Base-by-base conservation (phyloP, 2,113 vertebrate genomes). In the Paradoxurus hermaphroditus region DNA sequence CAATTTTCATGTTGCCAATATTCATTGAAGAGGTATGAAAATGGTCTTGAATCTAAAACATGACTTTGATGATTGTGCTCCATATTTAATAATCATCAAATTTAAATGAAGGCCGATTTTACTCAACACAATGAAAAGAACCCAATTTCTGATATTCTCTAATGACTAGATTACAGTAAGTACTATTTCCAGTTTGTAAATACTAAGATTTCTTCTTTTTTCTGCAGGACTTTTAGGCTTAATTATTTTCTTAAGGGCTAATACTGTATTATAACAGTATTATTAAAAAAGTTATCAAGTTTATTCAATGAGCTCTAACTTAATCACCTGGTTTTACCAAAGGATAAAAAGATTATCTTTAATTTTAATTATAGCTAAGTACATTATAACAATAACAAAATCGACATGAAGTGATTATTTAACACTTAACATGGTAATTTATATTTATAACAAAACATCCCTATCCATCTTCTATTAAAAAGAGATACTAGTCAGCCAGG, bases 361-460 rank as follows among this genome's bases (percentile, higher is more conserved):
- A 95, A 83, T 83, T 96, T 97, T 46, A 92, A 73, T 93, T 92
- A 62, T 51, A 91, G 62, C 21, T 86, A 90, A 96, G 62, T 13
- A 89, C 11, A 77, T 83, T 67, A 68, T 95, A 86, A 44, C 34
- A 89, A 92, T 89, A 95, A 3, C 13, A 86, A 56, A 59, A 27
- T 31, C 63, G 97, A 93, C 82, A 83, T 92, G 4, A 86, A 77
- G 31, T 95, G 41, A 93, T 85, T 94, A 14, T 23, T 86, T 92
- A 73, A 46, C 82, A 41, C 7, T 85, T 94, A 90, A 93, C 59
- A 44, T 34, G 0, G 8, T 87, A 56, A 87, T 97, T 85, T 67
- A 31, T 82, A 94, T 97, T 94, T 87, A 97, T 73, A 97, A 95
- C 1, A 94, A 84, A 34, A 97, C 46, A 67, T 91, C 44, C 72